phyloP scores from a whole-genome alignment of 2,888 invertebrate genomes.

The Alviniconcha strummeri region DNA sequence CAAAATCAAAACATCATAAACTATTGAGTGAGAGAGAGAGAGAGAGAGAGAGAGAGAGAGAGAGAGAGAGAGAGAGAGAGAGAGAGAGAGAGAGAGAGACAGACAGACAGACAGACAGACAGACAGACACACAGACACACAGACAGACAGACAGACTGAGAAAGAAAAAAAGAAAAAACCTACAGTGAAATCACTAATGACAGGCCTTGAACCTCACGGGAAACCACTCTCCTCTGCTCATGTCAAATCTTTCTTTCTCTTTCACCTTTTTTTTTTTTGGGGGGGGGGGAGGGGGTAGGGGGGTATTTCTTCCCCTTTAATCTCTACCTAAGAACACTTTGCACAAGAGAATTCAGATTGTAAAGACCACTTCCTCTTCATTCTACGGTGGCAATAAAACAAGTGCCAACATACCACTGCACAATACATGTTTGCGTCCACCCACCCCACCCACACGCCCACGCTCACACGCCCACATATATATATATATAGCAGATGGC shows the following conservation, averaged over 20 bases:
- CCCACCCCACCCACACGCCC: not conserved
- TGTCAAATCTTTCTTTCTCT: not conserved
- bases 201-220: not conserved
- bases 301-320: not conserved
- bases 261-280: too few relatives aligned
- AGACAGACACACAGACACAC: not conserved
- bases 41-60: not conserved
- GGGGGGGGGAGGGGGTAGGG: too few relatives aligned
- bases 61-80: slow-evolving; percentile 6
- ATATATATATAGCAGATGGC: too few relatives aligned
- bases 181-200: not conserved
- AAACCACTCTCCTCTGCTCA: not conserved
- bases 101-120: slow-evolving; percentile 2
- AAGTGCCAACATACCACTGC: not conserved
- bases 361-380: not conserved
- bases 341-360: not conserved
- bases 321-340: not conserved
- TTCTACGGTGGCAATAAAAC: not conserved
- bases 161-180: slow-evolving; percentile 4
- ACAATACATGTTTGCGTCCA: not conserved
- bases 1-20: not conserved
- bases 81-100: not conserved
- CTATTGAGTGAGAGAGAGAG: not conserved
- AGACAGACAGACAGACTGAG: not conserved
- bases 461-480: not conserved